phyloP scores from a whole-genome alignment of 2,113 vertebrate species.

The Genyomyrus donnyi region DNA sequence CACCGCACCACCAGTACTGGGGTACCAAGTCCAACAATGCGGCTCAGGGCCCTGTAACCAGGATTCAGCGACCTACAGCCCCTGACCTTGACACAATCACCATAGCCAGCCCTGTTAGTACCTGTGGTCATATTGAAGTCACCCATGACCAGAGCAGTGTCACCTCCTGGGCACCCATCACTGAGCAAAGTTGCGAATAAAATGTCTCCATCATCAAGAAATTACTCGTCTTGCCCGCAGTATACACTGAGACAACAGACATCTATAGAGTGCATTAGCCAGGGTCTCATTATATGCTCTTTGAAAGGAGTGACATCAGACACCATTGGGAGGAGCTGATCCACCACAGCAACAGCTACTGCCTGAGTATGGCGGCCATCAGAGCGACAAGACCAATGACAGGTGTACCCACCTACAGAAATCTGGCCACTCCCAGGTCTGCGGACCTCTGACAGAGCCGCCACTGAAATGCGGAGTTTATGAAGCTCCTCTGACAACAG shows the following conservation, averaged over 20 bases:
- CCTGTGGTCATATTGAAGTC: background rate
- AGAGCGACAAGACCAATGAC: background rate
- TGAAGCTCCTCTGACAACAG: background rate
- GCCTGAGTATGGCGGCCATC: background rate
- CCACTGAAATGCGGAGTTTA: background rate
- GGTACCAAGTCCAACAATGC: background rate
- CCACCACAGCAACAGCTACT: background rate
- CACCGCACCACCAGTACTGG: background rate
- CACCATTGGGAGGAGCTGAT: background rate
- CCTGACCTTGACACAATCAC: background rate
- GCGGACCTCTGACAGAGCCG: background rate
- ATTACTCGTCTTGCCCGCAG: background rate
- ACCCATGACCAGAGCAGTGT: background rate
- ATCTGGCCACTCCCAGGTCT: background rate
- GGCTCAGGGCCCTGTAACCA: background rate
- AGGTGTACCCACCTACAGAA: background rate
- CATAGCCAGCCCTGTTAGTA: background rate
- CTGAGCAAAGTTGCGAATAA: background rate
- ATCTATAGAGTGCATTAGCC: background rate
- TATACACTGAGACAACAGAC: background rate
- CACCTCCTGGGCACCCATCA: background rate
- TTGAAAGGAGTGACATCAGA: background rate
- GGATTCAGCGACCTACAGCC: background rate
- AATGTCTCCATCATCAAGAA: background rate
- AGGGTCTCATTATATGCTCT: background rate